Evolutionary conservation across 2,797 vertebrate genomes (phyloP).

Genomic region (Microctenopoma stevenorrisi): DNA sequence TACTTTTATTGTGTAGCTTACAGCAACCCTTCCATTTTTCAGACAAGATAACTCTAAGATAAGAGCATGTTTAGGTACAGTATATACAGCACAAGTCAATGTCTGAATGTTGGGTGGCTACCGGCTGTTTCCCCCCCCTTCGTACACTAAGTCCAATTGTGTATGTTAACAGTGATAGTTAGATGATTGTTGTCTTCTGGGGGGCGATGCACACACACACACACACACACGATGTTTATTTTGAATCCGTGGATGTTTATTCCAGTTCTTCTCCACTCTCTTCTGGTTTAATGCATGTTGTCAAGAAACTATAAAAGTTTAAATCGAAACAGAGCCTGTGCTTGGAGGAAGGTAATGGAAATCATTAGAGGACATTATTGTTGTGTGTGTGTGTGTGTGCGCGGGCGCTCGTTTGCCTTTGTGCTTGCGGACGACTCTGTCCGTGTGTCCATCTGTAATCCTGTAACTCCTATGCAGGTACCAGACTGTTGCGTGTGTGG

Average conservation of each 20-base stretch:
- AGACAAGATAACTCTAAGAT: background rate
- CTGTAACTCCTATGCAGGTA: conserved; percentile 6
- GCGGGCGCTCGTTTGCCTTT: conserved; percentile 16
- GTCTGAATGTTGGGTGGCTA: background rate
- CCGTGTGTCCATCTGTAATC: conserved; percentile 22
- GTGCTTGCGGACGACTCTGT: background rate
- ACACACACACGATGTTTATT: conserved; percentile 23
- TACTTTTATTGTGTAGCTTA: conserved; percentile 33
- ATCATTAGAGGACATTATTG: conserved; percentile 63
- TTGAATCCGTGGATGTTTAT: conserved; percentile 59
- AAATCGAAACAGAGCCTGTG: conserved; percentile 63
- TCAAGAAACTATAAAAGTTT: conserved; percentile 69
- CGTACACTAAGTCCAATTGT: background rate
- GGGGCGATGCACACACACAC: background rate
- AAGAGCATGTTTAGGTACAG: background rate
- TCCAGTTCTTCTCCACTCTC: conserved; percentile 38
- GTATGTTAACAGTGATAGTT: conserved; percentile 19
- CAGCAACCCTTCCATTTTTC: conserved; percentile 23
- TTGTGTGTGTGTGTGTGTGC: conserved; percentile 46
- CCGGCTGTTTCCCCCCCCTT: background rate
- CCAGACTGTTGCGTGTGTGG: conserved; percentile 32
- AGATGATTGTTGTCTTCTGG: conserved; percentile 12
- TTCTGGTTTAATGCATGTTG: conserved; percentile 57
- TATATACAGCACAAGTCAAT: background rate
- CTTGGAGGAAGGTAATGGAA: conserved; percentile 65